phyloP scores from a whole-genome alignment of 1,140 invertebrate species.

The Archivesica marissinica region DNA sequence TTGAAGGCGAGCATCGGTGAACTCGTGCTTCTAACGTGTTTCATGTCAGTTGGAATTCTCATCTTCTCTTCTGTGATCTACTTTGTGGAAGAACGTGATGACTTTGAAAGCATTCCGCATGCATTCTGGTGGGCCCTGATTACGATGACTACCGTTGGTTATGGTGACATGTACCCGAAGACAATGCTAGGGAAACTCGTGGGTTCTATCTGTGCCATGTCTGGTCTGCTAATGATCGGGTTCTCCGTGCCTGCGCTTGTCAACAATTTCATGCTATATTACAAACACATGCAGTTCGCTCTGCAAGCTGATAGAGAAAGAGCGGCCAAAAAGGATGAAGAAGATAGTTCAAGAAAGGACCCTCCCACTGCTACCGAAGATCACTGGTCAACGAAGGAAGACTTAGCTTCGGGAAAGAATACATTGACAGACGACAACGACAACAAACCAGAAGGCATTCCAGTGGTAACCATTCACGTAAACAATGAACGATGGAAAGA shows the following conservation, averaged over 20 bases:
- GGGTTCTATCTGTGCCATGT: conserved; percentile 92
- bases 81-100: conserved; percentile 86
- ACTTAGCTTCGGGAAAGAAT: not conserved
- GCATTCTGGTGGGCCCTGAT: conserved; percentile 85
- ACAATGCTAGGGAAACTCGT: conserved; percentile 73
- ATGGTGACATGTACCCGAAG: conserved; percentile 83
- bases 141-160: conserved; percentile 85
- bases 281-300: conserved; percentile 45
- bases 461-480: not conserved
- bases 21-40: conserved; percentile 98
- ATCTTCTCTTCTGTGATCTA: conserved; percentile 97
- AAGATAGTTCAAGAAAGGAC: not conserved
- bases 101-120: conserved; percentile 71
- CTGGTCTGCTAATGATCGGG: conserved; percentile 98
- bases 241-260: conserved; percentile 52
- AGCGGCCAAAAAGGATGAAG: not conserved
- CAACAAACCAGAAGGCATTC: not conserved
- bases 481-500: not conserved
- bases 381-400: not conserved
- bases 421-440: conserved; percentile 8
- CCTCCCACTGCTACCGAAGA: not conserved
- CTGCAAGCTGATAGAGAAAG: conserved; percentile 33
- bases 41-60: conserved; percentile 98
- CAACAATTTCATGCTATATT: conserved; percentile 54
- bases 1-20: conserved; percentile 99